Conservation (phyloP, 1,140 invertebrate genomes). For the Carposina sasakii region DNA sequence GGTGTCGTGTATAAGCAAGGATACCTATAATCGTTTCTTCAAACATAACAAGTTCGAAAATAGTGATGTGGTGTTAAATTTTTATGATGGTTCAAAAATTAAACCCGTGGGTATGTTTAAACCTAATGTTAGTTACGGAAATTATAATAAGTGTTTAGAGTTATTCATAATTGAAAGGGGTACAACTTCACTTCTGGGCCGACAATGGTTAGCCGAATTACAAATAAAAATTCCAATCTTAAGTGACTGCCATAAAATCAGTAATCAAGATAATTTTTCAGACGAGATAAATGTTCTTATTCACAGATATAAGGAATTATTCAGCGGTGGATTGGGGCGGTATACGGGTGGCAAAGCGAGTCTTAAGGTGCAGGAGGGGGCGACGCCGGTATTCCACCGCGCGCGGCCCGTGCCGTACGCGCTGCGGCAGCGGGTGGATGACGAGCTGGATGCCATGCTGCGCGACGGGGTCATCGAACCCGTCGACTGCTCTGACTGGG, state of each 20-base stretch:
- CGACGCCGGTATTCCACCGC: background rate
- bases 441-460: too few relatives aligned
- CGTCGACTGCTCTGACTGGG: constrained; percentile 20
- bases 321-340: too few relatives aligned
- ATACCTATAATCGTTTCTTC: background rate
- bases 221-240: background rate
- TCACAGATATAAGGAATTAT: too few relatives aligned
- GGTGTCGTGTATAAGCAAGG: constrained; percentile 7
- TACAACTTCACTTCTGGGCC: constrained; percentile 6
- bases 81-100: constrained; percentile 7
- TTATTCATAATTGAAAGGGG: constrained; percentile 8
- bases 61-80: background rate
- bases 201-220: constrained; percentile 9
- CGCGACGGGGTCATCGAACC: too few relatives aligned
- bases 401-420: too few relatives aligned
- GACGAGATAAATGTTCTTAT: too few relatives aligned
- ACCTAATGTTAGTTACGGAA: background rate
- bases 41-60: background rate
- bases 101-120: constrained; percentile 1
- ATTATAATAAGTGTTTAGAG: background rate
- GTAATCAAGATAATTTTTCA: too few relatives aligned
- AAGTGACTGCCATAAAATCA: too few relatives aligned
- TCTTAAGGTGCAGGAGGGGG: too few relatives aligned
- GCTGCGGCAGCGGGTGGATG: too few relatives aligned
- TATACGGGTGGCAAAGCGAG: too few relatives aligned